Base-by-base conservation (phyloP, 2,888 invertebrate genomes). In the Dicyrtomina minuta region DNA sequence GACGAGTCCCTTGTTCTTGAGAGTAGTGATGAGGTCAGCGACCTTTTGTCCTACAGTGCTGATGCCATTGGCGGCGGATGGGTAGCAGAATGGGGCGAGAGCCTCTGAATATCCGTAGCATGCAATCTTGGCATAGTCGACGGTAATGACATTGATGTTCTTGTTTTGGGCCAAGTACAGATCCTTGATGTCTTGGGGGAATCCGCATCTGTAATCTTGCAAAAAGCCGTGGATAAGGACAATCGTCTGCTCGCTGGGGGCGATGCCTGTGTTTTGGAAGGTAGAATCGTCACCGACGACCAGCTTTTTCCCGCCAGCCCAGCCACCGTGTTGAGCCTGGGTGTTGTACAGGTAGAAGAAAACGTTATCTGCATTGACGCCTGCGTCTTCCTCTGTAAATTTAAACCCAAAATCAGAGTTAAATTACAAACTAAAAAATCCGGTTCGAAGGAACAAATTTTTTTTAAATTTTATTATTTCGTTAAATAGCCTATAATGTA, bases 101-200 rank as follows among this genome's bases (percentile, higher is more conserved):
- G 66, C 15, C 12, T 33, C 17, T 17, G 55, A 43, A 33, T 15
- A 22, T 1, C 66, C 66, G 24, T 41, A 26, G 56, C 55, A 53
- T 3, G 66, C 55, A 20, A 43, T 8, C 3, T 26, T 27, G 20
- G 41, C 41, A n/a, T 44, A 66, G 56, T 66, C 66, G n/a, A 66
- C 66, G 33, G 26, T 53, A 26, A 66, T 66, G 41, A 66, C 66
- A 20, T 51, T 33, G 41, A 33, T 53, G 22, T 4, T 20, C 49
- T 43, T 2, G 20, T 41, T 51, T 1, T 4, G 15, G 2, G 17
- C 17, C 6, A 66, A 12, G 55, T 55, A 66, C 15, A 43, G 33
- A 55, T 66, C 66, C 55, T 66, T 66, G 43, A 66, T 22, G 17
- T 66, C 66, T 41, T 66, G 66, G 6, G 66, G 66, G 56, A 66